These are phyloP conservation scores for Sanderia malayensis DNA, from an alignment of 30 jellyfish, hydroid and myxozoan species.

Conservation along the genomic window DNA sequence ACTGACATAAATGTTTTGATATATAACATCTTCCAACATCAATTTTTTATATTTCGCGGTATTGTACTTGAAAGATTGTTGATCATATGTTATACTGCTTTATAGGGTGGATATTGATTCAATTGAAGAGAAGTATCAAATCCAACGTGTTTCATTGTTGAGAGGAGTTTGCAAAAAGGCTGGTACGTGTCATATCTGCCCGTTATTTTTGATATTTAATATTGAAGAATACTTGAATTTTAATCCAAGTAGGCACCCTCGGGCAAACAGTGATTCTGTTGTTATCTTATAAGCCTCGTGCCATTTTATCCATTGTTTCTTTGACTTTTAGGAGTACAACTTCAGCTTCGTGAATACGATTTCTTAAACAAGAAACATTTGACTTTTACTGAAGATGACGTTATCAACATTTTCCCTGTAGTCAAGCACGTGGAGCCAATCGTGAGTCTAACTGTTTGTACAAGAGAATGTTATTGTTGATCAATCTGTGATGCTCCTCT, in stretches of 20 bases:
- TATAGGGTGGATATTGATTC: constrained; percentile 58
- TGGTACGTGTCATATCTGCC: too few species aligned
- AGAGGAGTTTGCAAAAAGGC: constrained; percentile 85
- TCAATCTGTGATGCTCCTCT: not conserved
- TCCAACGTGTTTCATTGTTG: constrained; percentile 70
- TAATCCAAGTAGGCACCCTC: too few species aligned
- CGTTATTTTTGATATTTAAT: too few species aligned
- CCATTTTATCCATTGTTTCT: not conserved
- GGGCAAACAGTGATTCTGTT: too few species aligned
- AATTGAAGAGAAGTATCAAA: constrained; percentile 23
- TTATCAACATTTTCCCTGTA: constrained; percentile 86
- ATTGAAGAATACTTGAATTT: too few species aligned
- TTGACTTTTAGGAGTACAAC: constrained; percentile 61
- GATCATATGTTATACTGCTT: not conserved
- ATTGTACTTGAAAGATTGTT: too few species aligned
- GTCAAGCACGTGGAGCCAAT: constrained; percentile 74
- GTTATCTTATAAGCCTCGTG: too few species aligned
- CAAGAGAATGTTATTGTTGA: not conserved
- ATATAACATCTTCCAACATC: too few species aligned
- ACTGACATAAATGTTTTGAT: too few species aligned
- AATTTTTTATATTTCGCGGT: too few species aligned
- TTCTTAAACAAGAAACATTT: constrained; percentile 73
- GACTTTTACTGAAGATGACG: constrained; percentile 80
- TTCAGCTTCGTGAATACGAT: constrained; percentile 87
- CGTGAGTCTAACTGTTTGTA: constrained; percentile 6